These are phyloP conservation scores for Pecten maximus DNA, from an alignment of 2,888 invertebrate genomes.

Conservation along the genomic window DNA sequence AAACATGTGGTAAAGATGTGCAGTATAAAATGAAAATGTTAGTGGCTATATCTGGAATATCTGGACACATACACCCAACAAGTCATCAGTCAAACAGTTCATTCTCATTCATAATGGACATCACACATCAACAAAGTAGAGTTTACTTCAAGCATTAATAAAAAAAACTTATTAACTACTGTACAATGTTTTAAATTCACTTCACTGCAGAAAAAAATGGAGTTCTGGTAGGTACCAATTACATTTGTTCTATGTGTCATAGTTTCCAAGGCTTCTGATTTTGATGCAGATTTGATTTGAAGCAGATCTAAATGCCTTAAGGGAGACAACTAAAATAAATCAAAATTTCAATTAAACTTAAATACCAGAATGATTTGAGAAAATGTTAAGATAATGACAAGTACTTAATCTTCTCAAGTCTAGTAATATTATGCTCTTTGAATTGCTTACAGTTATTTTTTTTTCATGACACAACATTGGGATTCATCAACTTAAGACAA, in stretches of 20 bases:
- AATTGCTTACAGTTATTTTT: not conserved
- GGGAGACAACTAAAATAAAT: conserved; percentile 4
- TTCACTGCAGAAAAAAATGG: not conserved
- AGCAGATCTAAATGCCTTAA: too few relatives aligned
- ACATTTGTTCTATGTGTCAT: too few relatives aligned
- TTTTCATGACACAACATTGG: too few relatives aligned
- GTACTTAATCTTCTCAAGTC: not conserved
- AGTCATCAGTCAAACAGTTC: not conserved
- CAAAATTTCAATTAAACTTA: too few relatives aligned
- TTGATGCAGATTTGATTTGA: too few relatives aligned
- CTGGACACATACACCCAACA: not conserved
- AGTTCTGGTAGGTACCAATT: too few relatives aligned
- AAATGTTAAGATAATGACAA: not conserved
- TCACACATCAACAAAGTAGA: not conserved
- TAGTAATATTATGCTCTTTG: not conserved
- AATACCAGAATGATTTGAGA: too few relatives aligned
- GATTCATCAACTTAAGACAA: too few relatives aligned
- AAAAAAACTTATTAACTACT: not conserved
- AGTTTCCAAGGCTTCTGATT: too few relatives aligned
- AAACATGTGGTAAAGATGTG: not conserved
- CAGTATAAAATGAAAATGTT: not conserved
- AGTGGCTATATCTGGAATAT: not conserved
- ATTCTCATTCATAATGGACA: not conserved
- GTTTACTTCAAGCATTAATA: not conserved
- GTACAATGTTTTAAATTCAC: not conserved